Evolutionary conservation across 2,888 invertebrate genomes (phyloP), one percentile per base, ranked within the genome.

Genomic region (Sinohyriopsis cumingii): DNA sequence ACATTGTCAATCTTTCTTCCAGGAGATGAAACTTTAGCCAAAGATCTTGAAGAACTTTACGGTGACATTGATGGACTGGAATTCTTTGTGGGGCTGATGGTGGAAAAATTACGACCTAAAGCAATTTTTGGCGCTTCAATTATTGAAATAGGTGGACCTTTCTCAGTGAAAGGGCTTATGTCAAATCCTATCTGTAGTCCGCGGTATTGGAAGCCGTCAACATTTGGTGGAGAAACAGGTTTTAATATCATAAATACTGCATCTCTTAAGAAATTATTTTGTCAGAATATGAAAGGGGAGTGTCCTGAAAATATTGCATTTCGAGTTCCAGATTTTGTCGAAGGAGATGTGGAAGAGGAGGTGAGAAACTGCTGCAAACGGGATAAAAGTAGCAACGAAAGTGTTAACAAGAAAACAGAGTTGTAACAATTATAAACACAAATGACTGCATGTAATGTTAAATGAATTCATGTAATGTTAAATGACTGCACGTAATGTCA

Each of bases 11-110:
- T 45, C 53, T 64, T 33, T 67, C 55, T 80, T 77, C 0, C 65
- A 87, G 89, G 90, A 56, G 89, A 91, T 54, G 81, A 76, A 54
- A 85, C 85, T 56, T 72, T 89, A 68, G 89, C 90, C 1, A 81
- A 80, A 19, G 79, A 84, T n/a, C 83, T 91, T 33, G 83, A 89
- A 75, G 83, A 86, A 19, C 63, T 90, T 12, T 91, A 91, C 75
- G 86, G 85, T 7, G 88, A 90, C 70, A 83, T 91, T n/a, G 89
- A 91, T 65, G 90, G 89, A 5, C 84, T 91, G n/a, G 91, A 91
- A 71, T 89, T 89, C 66, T 90, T 87, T 73, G 82, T 87, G 63
- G 91, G 90, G 9, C 71, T 91, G n/a, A 80, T 90, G 25, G 73
- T 85, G 53, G 90, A 91, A 72, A 87, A 87, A 63, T 82, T 85